Conservation (phyloP, 2,888 invertebrate species). For the Andricus quercusramuli region DNA sequence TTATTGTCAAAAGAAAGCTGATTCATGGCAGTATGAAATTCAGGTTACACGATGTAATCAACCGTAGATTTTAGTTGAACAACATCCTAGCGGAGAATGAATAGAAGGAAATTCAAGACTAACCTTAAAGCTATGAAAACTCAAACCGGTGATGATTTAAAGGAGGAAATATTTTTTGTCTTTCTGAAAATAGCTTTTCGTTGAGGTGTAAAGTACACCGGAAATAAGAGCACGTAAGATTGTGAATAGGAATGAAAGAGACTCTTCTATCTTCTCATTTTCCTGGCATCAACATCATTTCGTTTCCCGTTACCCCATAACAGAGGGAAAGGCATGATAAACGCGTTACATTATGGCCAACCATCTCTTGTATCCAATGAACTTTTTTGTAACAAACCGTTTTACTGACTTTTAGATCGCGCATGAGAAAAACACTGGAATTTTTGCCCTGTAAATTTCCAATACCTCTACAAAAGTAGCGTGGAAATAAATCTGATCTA, state of each 20-base stretch:
- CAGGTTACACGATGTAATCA: neutral
- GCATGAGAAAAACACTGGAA: conserved; percentile 26
- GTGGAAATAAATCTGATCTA: neutral
- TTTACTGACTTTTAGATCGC: conserved; percentile 22
- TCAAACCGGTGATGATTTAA: neutral
- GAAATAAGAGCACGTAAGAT: neutral
- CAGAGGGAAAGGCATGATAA: conserved; percentile 13
- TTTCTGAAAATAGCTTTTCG: neutral
- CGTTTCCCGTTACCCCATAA: conserved; percentile 27
- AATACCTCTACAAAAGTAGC: conserved; percentile 10
- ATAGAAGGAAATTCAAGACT: neutral
- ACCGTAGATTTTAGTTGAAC: neutral
- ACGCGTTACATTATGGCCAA: neutral
- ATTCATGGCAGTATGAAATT: conserved; percentile 20
- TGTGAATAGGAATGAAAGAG: neutral
- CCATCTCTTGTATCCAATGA: conserved; percentile 1
- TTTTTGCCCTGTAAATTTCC: conserved; percentile 18
- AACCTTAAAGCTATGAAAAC: neutral
- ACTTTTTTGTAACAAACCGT: conserved; percentile 21
- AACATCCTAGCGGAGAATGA: neutral
- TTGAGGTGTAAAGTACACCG: neutral
- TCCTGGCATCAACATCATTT: conserved; percentile 9
- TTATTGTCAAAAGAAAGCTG: conserved; percentile 16
- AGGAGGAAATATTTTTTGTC: neutral
- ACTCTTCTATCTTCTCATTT: conserved; percentile 12